Evolutionary conservation across 2,797 vertebrate species (phyloP), one percentile per base, ranked within the genome.

Genomic region (Malacoraja senta): DNA sequence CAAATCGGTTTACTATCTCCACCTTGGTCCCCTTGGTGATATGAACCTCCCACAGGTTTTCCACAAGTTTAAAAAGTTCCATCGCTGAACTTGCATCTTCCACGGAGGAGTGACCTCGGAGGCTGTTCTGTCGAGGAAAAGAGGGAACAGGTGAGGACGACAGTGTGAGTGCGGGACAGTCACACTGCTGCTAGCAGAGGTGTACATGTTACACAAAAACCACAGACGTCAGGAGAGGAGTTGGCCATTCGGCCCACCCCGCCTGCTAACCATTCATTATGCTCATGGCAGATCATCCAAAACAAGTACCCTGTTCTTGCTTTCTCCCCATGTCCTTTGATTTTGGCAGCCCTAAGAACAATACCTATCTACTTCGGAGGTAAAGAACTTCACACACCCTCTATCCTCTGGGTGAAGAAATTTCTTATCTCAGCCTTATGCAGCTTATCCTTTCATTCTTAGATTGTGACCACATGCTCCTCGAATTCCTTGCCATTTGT

Each of bases 61-160:
- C 90, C 21, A 91, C 94, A 91, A 94, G 32, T 0, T 0, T 83
- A 1, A 95, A 94, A 76, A 93, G 90, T n/a, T 93, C 93, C 93
- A 93, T 81, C 0, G 94, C 17, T 0, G 93, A 93, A 77, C 8
- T 93, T 0, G 76, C 94, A 0, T 94, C 93, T 94, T 94, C 95
- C 93, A 95, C 94, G 0, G 95, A 95, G 93, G 93, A 95, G 93
- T 95, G 94, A 24, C 95, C 95, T 0, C 0, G 24, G 1, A 0
- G 8, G 63, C 93, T 94, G 68, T 90, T 72, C 95, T 95, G 94
- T 13, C 86, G 93, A 77, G 93, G 7, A 93, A 10, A 72, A 15
- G 35, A 79, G 29, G 29, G 38, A 44, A 32, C 1, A 7, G 35
- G 53, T 90, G 19, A 78, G 71, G 29, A 32, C 2, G 61, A 21